Evolutionary conservation across 2,888 invertebrate species (phyloP), one percentile per base, ranked within the genome.

Genomic region (Argynnis bischoffii): DNA sequence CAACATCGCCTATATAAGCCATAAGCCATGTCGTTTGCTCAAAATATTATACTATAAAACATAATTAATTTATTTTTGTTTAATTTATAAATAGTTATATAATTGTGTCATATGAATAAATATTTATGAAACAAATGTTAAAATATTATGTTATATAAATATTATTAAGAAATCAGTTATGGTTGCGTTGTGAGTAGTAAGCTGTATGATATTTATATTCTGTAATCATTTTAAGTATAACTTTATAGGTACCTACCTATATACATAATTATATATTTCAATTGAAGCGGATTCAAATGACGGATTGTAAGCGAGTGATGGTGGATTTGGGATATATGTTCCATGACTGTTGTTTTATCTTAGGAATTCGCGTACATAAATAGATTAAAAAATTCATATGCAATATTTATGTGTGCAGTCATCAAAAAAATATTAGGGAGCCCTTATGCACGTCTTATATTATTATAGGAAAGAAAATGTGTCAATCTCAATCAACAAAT

Each of bases 401-500:
- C n/a, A 69, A 61, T 67, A 67, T 53, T 48, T 63, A 51, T 59
- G 66, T 60, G 61, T 72, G 66, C 57, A 59, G 69, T 63, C 64
- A 61, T 63, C 46, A 59, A 66, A 73, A 61, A 53, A 63, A 47
- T 67, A 66, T 61, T 26, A 76, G 71, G 70, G 80, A 76, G 78
- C 74, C 81, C 78, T 64, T 81, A 86, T 82, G 83, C 81, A 77
- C 78, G 74, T 76, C 74, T 78, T 79, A 81, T 81, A 81, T 79
- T 81, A 80, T 81, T 79, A 79, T 80, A 75, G 81, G 78, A 85
- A 85, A 82, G 84, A 82, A 84, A 87, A 87, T 86, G 91, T 92
- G 91, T 92, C 91, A 90, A 84, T 82, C 83, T 78, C 86, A 87
- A 89, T 88, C 90, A 91, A 92, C 92, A 91, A 90, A 88, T 89